Evolutionary conservation across 2,888 invertebrate genomes (phyloP).

Genomic region (Dryobotodes eremita): DNA sequence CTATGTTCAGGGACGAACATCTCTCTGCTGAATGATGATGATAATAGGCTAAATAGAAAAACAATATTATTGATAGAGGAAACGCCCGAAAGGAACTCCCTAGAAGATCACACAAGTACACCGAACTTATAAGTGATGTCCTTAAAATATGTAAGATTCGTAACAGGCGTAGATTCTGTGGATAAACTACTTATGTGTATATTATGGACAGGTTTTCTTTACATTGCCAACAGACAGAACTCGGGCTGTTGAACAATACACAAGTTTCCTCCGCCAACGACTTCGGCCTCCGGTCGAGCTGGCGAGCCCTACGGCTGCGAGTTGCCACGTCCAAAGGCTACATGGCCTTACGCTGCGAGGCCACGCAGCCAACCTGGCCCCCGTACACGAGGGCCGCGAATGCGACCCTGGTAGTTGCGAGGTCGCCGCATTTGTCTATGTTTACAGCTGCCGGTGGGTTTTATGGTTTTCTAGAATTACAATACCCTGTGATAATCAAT

Average conservation of each 20-base stretch:
- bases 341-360: slow-evolving; percentile 82
- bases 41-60: background rate
- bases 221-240: slow-evolving; percentile 77
- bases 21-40: background rate
- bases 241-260: slow-evolving; percentile 84
- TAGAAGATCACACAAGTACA: background rate
- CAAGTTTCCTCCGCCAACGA: slow-evolving; percentile 80
- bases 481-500: background rate
- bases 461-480: background rate
- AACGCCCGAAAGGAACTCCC: too few species aligned
- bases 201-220: background rate
- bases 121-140: background rate
- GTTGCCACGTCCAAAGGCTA: slow-evolving; percentile 76
- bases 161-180: too few species aligned
- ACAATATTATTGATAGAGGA: background rate
- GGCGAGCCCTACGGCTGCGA: slow-evolving; percentile 80
- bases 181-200: background rate
- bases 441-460: slow-evolving; percentile 84
- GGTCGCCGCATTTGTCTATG: slow-evolving; percentile 87
- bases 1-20: background rate
- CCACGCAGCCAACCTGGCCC: slow-evolving; percentile 84
- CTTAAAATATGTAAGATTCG: background rate
- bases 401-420: slow-evolving; percentile 79
- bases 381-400: slow-evolving; percentile 77
- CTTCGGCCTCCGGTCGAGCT: slow-evolving; percentile 82